Conservation (phyloP, 2,113 vertebrate species). For the Hemiscyllium ocellatum region DNA sequence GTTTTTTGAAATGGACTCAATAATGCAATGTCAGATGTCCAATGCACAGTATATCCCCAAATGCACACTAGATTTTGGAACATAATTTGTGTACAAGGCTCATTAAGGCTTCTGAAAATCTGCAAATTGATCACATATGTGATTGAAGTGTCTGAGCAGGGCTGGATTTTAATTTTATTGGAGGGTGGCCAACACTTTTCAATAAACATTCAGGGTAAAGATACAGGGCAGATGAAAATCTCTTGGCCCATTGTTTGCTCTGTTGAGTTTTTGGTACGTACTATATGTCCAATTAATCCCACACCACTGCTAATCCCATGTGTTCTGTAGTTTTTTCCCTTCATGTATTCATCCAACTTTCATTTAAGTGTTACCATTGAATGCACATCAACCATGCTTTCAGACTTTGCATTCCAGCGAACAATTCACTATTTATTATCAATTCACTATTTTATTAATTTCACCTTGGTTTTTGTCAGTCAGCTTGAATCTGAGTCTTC, state of each 20-base stretch:
- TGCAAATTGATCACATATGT: neutral
- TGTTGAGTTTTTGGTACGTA: neutral
- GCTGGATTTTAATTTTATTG: neutral
- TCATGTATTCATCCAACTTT: neutral
- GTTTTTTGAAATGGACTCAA: neutral
- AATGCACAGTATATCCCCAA: neutral
- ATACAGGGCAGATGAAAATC: neutral
- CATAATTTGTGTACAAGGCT: conserved; percentile 2
- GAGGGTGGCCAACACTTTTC: neutral
- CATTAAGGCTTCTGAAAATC: neutral
- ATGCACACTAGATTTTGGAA: neutral
- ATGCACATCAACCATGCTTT: neutral
- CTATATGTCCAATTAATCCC: neutral
- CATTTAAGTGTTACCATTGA: neutral
- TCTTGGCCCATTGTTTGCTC: neutral
- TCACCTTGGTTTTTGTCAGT: too few species aligned
- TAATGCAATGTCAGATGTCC: neutral
- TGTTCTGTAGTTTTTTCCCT: neutral
- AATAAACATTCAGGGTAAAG: neutral
- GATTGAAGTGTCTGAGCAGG: neutral
- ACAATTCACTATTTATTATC: neutral
- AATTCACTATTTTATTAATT: too few species aligned
- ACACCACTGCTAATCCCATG: neutral
- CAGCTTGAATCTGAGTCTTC: too few species aligned
- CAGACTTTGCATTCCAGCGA: neutral